These are phyloP conservation scores for Protophormia terraenovae DNA, from an alignment of 2,888 invertebrate genomes.

Conservation along the genomic window DNA sequence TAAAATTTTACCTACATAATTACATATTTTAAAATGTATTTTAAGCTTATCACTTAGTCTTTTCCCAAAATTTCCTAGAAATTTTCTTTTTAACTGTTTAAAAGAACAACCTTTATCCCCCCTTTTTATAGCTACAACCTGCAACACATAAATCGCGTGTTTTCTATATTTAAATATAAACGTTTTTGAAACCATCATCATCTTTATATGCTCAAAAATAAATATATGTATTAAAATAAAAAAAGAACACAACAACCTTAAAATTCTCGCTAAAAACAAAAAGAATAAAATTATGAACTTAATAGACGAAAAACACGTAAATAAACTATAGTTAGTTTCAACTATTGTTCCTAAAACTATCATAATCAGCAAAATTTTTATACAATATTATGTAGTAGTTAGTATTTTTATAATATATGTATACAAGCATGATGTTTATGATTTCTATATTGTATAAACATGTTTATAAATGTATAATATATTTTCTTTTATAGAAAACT, in stretches of 20 bases:
- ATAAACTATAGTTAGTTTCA: slow-evolving; percentile 26
- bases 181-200: slow-evolving; percentile 55
- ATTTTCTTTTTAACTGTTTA: neutral
- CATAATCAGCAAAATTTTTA: slow-evolving; percentile 53
- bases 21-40: neutral
- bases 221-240: slow-evolving; percentile 12
- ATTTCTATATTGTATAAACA: slow-evolving; percentile 39
- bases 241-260: slow-evolving; percentile 36
- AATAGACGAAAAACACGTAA: slow-evolving; percentile 65
- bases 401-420: neutral
- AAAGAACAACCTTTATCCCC: neutral
- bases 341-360: slow-evolving; percentile 41
- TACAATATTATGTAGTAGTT: too few relatives aligned
- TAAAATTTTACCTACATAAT: too few relatives aligned
- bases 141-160: slow-evolving; percentile 52
- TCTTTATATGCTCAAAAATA: slow-evolving; percentile 35
- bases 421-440: slow-evolving; percentile 45
- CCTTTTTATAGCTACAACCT: neutral
- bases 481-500: slow-evolving; percentile 18
- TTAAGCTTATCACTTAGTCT: neutral
- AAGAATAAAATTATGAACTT: slow-evolving; percentile 50
- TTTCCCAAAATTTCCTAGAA: slow-evolving; percentile 34
- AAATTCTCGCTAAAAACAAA: slow-evolving; percentile 64
- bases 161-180: slow-evolving; percentile 58
- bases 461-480: slow-evolving; percentile 32